These are phyloP conservation scores for Neoseiulus cucumeris DNA, from an alignment of 1,140 invertebrate species.

Conservation along the genomic window DNA sequence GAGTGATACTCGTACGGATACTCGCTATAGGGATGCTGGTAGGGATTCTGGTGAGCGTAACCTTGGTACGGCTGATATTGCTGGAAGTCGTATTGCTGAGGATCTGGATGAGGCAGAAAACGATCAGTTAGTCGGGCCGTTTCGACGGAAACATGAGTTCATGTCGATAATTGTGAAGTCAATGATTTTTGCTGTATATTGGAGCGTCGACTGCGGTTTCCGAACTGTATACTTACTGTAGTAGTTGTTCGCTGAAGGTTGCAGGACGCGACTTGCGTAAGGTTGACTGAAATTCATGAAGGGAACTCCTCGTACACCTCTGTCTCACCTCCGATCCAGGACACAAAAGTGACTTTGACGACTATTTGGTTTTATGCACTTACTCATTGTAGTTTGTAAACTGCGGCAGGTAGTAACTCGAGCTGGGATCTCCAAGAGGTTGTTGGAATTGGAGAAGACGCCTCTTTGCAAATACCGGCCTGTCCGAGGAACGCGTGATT, in stretches of 20 bases:
- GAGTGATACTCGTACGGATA: constrained; percentile 10
- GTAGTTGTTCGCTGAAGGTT: background rate
- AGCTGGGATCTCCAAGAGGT: background rate
- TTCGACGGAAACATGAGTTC: background rate
- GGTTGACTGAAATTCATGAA: background rate
- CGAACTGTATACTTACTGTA: background rate
- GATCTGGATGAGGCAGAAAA: background rate
- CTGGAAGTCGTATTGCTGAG: constrained; percentile 7
- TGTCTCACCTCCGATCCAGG: too few relatives aligned
- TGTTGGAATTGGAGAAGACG: constrained; percentile 1
- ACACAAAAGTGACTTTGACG: too few relatives aligned
- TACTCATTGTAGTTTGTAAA: constrained; percentile 1
- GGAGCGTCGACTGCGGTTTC: background rate
- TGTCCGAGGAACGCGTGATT: too few relatives aligned
- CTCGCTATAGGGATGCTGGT: background rate
- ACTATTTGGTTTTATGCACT: background rate
- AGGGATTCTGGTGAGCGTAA: background rate
- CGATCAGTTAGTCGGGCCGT: background rate
- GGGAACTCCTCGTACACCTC: too few relatives aligned
- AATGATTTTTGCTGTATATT: too few relatives aligned
- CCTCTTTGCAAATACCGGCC: background rate
- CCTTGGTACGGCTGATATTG: background rate
- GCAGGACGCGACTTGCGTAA: background rate
- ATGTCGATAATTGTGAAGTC: background rate
- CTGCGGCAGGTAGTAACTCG: constrained; percentile 3